Conservation (phyloP, 37 sponge, comb jelly and placozoan genomes). For the Diacarnus erythraeanus region DNA sequence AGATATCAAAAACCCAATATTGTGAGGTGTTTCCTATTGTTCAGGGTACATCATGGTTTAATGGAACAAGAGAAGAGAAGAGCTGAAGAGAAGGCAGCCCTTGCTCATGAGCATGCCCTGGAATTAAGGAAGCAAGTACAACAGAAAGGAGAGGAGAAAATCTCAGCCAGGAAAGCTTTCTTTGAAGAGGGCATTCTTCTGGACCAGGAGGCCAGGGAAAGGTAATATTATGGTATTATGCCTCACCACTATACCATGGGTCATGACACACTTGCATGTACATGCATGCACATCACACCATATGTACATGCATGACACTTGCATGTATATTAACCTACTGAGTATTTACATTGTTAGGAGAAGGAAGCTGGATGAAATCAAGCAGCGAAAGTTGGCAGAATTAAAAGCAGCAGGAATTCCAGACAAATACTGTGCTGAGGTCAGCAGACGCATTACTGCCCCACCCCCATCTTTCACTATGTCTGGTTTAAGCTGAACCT, state of each 20-base stretch:
- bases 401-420: slow-evolving; percentile 90
- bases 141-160: slow-evolving; percentile 78
- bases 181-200: slow-evolving; percentile 96
- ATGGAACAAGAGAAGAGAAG: slow-evolving; percentile 65
- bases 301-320: not conserved
- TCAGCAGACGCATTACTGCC: slow-evolving; percentile 88
- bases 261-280: not conserved
- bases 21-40: not conserved
- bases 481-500: slow-evolving; percentile 9
- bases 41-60: slow-evolving; percentile 76
- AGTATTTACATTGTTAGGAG: slow-evolving; percentile 41
- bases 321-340: not conserved
- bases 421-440: slow-evolving; percentile 96
- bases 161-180: slow-evolving; percentile 76
- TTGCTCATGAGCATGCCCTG: slow-evolving; percentile 59
- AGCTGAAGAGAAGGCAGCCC: slow-evolving; percentile 3
- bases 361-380: slow-evolving; percentile 88
- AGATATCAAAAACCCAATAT: not conserved
- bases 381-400: slow-evolving; percentile 90
- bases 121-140: slow-evolving; percentile 90
- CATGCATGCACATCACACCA: too few relatives aligned
- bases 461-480: slow-evolving; percentile 91
- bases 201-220: slow-evolving; percentile 96
- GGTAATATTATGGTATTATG: slow-evolving; percentile 27
- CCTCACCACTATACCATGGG: not conserved